A percentile compares a stretch with the other conserved stretches of the same genome.
These are phyloP conservation scores for Megalonaias nervosa DNA, from an alignment of 1,140 invertebrate genomes.

Conservation along the genomic window DNA sequence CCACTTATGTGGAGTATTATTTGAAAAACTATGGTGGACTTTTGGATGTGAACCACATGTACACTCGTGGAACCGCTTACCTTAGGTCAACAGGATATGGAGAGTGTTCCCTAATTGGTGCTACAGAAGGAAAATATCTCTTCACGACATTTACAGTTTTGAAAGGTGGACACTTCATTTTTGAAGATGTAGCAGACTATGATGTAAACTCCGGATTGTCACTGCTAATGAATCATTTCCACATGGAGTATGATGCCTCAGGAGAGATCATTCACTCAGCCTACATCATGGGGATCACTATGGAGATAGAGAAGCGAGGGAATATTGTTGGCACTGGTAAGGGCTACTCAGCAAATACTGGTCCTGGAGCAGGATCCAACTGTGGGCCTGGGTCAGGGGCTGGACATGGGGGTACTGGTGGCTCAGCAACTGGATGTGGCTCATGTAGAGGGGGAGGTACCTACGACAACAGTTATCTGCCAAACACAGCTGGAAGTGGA, in stretches of 20 bases:
- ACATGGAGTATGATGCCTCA: constrained; percentile 33
- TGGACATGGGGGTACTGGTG: constrained; percentile 45
- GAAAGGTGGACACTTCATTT: constrained; percentile 36
- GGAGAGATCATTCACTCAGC: constrained; percentile 22
- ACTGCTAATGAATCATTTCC: constrained; percentile 34
- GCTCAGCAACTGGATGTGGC: constrained; percentile 26
- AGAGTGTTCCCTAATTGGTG: constrained; percentile 14
- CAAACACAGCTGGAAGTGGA: constrained; percentile 49
- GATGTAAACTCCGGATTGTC: constrained; percentile 27
- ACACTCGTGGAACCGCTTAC: constrained; percentile 26
- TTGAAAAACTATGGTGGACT: constrained; percentile 37
- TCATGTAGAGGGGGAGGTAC: constrained; percentile 19
- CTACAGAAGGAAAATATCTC: constrained; percentile 38
- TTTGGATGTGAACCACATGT: constrained; percentile 48
- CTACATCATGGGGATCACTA: constrained; percentile 25
- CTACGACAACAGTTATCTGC: constrained; percentile 26
- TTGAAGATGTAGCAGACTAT: constrained; percentile 33
- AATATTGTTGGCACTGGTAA: constrained; percentile 36
- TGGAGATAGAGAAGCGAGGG: constrained; percentile 49
- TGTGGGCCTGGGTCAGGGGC: constrained; percentile 41
- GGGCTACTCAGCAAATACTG: constrained; percentile 38
- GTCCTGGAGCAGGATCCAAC: constrained; percentile 40
- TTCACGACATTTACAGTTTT: constrained; percentile 45
- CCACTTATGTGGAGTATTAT: constrained; percentile 41
- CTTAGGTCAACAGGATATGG: constrained; percentile 35